Base-by-base conservation (phyloP, 2,113 vertebrate genomes). In the Gallinago undulata region DNA sequence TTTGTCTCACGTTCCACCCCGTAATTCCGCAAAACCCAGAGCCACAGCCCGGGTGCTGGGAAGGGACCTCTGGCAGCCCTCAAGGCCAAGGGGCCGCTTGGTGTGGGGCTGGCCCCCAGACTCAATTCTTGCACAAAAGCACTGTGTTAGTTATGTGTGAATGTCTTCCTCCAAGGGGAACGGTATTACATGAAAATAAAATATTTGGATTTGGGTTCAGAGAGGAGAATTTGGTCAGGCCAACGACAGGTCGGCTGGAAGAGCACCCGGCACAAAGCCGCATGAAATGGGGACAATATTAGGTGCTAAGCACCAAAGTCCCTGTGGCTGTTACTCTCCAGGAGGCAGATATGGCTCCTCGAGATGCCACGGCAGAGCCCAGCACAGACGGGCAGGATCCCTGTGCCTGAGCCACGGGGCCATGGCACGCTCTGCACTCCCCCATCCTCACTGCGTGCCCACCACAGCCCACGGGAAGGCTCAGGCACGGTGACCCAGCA, bases 211-310 rank as follows among this genome's bases (percentile, higher is more conserved):
- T 62, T n/a, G 55, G 41, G 16, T 55, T 82, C 30, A 60, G 76
- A 33, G 2, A 50, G 7, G 13, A 66, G 47, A 73, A 56, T 11
- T 0, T 12, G 16, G 47, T 24, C 35, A n/a, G 68, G 50, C 43
- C 37, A 33, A 30, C 3, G 3, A 51, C 12, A 50, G 27, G 27
- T 18, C 1, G 4, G 39, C 35, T 41, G 21, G 64, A 69, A 39
- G 60, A 74, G 62, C 67, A 41, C 8, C 35, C 0, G 1, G 33
- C 5, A 16, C 60, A n/a, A 50, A 89, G 4, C 28, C 5, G 4
- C 3, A 3, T 10, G 10, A 6, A 22, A 1, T 1, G 0, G 43
- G 18, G 9, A 15, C 60, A 28, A 1, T 4, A 2, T 3, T 3
- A 4, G 55, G 28, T 2, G 45, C 25, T n/a, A 3, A 37, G n/a